Evolutionary conservation across 2,888 invertebrate genomes (phyloP).

Genomic region (Autographa pulchrina): DNA sequence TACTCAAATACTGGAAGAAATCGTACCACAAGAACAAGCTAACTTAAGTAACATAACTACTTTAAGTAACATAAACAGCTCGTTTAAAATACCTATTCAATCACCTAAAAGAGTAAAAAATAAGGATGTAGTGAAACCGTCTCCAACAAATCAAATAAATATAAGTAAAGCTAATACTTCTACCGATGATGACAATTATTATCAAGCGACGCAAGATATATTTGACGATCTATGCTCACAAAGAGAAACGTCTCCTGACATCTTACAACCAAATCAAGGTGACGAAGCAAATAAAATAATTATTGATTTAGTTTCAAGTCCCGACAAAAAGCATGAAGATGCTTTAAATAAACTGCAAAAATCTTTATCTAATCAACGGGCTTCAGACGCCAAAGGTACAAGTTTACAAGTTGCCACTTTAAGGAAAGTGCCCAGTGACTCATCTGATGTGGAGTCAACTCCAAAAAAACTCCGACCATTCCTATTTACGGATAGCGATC

Average conservation of each 20-base stretch:
- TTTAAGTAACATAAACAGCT: constrained; percentile 65
- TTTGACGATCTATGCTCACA: constrained; percentile 79
- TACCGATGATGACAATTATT: constrained; percentile 69
- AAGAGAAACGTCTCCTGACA: constrained; percentile 55
- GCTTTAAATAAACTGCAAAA: constrained; percentile 54
- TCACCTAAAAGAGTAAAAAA: constrained; percentile 72
- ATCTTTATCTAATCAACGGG: constrained; percentile 62
- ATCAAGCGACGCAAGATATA: constrained; percentile 81
- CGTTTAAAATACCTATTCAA: constrained; percentile 78
- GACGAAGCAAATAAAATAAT: constrained; percentile 60
- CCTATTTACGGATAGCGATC: constrained; percentile 73
- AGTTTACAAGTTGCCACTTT: constrained; percentile 46
- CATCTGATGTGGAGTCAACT: constrained; percentile 75
- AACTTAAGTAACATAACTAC: too few relatives aligned
- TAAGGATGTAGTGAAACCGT: constrained; percentile 63
- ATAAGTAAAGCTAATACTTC: constrained; percentile 31
- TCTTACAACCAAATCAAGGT: constrained; percentile 32
- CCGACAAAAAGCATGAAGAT: constrained; percentile 52
- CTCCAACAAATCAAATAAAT: constrained; percentile 47
- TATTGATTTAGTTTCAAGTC: constrained; percentile 53
- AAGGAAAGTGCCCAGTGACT: constrained; percentile 69
- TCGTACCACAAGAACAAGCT: constrained; percentile 29
- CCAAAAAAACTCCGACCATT: constrained; percentile 74
- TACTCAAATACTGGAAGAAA: constrained; percentile 72
- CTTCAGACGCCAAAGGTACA: constrained; percentile 65